phyloP scores from a whole-genome alignment of 2,113 vertebrate species.

The Dasyprocta punctata region DNA sequence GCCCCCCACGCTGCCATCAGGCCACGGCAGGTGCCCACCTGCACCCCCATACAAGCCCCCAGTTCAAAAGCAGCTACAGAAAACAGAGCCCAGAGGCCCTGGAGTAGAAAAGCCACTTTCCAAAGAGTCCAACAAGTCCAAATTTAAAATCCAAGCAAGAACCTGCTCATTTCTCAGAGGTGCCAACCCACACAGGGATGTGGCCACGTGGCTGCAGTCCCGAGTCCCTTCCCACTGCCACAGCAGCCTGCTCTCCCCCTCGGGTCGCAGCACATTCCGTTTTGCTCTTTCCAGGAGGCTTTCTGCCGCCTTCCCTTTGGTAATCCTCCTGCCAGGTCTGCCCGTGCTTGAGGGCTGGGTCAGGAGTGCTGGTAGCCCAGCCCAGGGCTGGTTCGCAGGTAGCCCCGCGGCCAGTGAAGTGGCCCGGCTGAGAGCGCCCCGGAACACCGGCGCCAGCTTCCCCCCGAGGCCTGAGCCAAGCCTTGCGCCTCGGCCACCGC shows the following conservation, averaged over 20 bases:
- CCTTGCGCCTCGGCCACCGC: not conserved
- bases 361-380: constrained; percentile 83
- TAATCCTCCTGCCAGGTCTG: not conserved
- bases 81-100: not conserved
- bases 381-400: constrained; percentile 77
- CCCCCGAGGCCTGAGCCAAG: not conserved
- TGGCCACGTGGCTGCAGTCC: not conserved
- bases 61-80: not conserved
- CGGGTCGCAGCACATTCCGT: not conserved
- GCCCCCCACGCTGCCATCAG: not conserved
- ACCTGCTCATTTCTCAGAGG: not conserved
- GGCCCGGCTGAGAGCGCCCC: constrained; percentile 38
- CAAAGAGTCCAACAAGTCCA: not conserved
- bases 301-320: not conserved
- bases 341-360: constrained; percentile 70
- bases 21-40: not conserved
- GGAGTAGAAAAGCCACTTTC: not conserved
- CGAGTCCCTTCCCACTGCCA: not conserved
- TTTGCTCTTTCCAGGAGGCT: not conserved
- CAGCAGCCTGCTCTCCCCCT: not conserved
- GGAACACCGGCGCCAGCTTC: constrained; percentile 72
- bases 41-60: not conserved
- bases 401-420: constrained; percentile 83
- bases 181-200: not conserved
- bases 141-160: not conserved